A percentile compares a stretch with the other conserved stretches of the same genome.
Evolutionary conservation across 1,140 invertebrate genomes (phyloP).

Genomic region (Mactra quadrangularis): DNA sequence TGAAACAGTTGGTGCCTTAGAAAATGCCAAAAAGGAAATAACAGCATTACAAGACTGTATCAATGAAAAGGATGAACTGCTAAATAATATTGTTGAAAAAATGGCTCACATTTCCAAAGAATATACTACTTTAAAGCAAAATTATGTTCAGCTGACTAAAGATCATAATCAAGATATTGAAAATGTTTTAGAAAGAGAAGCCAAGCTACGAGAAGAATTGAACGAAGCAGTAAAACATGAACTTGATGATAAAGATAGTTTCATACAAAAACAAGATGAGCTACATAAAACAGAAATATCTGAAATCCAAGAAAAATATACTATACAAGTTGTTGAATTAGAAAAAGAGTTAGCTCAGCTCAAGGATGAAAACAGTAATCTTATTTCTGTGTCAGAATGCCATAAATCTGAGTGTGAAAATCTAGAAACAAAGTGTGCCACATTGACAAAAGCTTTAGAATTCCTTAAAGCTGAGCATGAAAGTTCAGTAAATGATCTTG

Average conservation of each 20-base stretch:
- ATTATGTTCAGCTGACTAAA: conserved; percentile 22
- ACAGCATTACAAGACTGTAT: conserved; percentile 67
- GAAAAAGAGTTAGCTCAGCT: conserved; percentile 16
- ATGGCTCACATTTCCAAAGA: conserved; percentile 58
- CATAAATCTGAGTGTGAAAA: not conserved
- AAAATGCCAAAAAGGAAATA: conserved; percentile 73
- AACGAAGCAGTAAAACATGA: conserved; percentile 4
- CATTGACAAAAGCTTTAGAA: conserved; percentile 42
- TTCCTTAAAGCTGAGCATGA: conserved; percentile 42
- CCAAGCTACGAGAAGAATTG: not conserved
- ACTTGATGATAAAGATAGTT: conserved; percentile 6
- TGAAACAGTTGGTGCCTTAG: conserved; percentile 67
- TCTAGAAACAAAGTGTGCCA: conserved; percentile 30
- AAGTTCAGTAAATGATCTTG: conserved; percentile 8
- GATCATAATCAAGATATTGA: not conserved
- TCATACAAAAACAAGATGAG: conserved; percentile 15
- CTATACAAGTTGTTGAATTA: conserved; percentile 9
- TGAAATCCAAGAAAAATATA: conserved; percentile 14
- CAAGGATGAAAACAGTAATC: too few species aligned
- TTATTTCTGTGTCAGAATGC: not conserved
- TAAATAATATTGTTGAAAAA: conserved; percentile 67
- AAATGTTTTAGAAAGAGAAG: conserved; percentile 3
- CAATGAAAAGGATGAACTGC: conserved; percentile 68
- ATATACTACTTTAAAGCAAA: conserved; percentile 40
- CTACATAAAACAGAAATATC: not conserved